These are phyloP conservation scores for Lasius fuliginosus DNA, from an alignment of 2,888 invertebrate species.

Conservation along the genomic window DNA sequence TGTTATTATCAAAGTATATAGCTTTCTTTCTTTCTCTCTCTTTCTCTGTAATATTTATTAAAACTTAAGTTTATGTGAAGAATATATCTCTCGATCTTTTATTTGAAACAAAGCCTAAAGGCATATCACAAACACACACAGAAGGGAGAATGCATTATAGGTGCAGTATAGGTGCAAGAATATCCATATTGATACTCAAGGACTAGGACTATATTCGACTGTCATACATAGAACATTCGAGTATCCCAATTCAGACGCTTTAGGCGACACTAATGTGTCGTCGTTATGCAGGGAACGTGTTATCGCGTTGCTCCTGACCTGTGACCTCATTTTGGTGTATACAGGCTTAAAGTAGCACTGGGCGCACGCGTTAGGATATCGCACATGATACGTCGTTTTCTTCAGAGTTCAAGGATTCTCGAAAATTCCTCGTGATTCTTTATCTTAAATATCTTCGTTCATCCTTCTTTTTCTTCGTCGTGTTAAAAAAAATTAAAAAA, in stretches of 20 bases:
- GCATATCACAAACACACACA: background rate
- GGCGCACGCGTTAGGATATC: background rate
- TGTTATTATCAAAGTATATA: background rate
- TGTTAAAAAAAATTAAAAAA: background rate
- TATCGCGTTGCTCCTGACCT: slow-evolving; percentile 40
- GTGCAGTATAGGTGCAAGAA: background rate
- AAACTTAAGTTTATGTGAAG: background rate
- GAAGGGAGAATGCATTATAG: background rate
- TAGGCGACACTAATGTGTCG: background rate
- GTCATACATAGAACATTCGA: background rate
- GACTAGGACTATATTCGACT: background rate
- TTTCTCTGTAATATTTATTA: background rate
- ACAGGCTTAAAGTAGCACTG: slow-evolving; percentile 26
- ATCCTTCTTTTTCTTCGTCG: background rate
- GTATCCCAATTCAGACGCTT: slow-evolving; percentile 1
- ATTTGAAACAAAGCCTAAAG: background rate
- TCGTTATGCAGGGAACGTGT: slow-evolving; percentile 9
- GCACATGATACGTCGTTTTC: background rate
- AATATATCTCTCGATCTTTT: background rate
- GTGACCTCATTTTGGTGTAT: slow-evolving; percentile 43
- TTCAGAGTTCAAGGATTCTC: background rate
- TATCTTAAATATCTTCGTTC: background rate
- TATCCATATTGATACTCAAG: background rate
- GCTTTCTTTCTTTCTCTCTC: background rate
- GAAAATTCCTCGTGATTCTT: background rate